Evolutionary conservation across 2,113 vertebrate species (phyloP).

Genomic region (Chinchilla lanigera): DNA sequence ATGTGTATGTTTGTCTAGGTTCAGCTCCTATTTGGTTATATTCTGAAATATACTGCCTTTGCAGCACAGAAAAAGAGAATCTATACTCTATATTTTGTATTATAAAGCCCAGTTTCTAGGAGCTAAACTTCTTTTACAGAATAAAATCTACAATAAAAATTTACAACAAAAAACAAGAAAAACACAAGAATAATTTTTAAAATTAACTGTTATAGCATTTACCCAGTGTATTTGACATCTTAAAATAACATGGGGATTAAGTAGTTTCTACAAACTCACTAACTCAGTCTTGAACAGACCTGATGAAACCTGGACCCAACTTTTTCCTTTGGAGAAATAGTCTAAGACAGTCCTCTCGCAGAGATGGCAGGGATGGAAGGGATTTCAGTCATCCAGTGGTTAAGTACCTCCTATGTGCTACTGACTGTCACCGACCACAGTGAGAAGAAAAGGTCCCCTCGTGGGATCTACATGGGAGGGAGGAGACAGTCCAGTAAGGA

Average conservation of each 20-base stretch:
- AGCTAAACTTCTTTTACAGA: slow-evolving; percentile 44
- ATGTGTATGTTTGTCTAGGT: not conserved
- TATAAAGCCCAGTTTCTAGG: slow-evolving; percentile 30
- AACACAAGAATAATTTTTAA: slow-evolving; percentile 14
- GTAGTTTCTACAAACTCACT: not conserved
- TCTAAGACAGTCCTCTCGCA: not conserved
- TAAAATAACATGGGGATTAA: not conserved
- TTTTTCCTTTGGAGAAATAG: not conserved
- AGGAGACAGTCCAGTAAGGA: not conserved
- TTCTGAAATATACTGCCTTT: slow-evolving; percentile 19
- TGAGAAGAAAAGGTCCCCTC: not conserved
- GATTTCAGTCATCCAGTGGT: not conserved
- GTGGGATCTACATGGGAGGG: not conserved
- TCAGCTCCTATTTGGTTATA: not conserved
- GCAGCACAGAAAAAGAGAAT: not conserved
- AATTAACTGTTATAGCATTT: not conserved
- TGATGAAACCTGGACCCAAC: not conserved
- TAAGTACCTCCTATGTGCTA: not conserved
- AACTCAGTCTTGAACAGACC: not conserved
- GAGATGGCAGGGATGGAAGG: not conserved
- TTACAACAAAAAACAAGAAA: not conserved
- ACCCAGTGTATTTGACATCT: not conserved
- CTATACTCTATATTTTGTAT: not conserved
- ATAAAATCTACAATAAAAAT: slow-evolving; percentile 7
- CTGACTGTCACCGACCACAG: not conserved